These are phyloP conservation scores for Platyscapa corneri DNA, from an alignment of 1,140 invertebrate genomes.

Conservation along the genomic window DNA sequence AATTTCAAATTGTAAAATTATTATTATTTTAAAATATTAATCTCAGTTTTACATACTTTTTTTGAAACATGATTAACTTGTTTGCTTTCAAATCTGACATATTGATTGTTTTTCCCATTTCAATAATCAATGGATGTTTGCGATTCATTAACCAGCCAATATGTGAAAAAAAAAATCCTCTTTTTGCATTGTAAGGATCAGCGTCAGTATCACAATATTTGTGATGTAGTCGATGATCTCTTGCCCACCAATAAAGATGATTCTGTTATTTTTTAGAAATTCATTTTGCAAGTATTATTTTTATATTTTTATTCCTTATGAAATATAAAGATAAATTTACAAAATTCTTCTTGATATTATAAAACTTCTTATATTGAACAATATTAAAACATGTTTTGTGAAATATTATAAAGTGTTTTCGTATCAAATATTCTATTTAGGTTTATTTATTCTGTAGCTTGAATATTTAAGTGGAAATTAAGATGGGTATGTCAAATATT, in stretches of 20 bases:
- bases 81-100: conserved; percentile 89
- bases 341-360: no score
- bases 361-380: no score
- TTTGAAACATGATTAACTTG: conserved; percentile 90
- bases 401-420: no score
- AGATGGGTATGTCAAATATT: no score
- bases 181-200: conserved; percentile 87
- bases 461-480: no score
- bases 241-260: conserved; percentile 84
- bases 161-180: conserved; percentile 88
- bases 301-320: background rate
- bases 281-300: background rate
- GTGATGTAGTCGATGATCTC: conserved; percentile 89
- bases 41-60: conserved; percentile 74
- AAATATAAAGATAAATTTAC: no score
- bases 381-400: no score
- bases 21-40: background rate
- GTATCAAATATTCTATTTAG: no score
- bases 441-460: no score
- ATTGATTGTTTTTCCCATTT: conserved; percentile 85
- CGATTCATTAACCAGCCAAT: conserved; percentile 87
- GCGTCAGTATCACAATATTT: conserved; percentile 88
- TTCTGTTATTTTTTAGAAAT: conserved; percentile 70
- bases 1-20: background rate
- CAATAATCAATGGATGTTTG: conserved; percentile 85